Base-by-base conservation (phyloP, 1,140 invertebrate species). In the Nomia melanderi region DNA sequence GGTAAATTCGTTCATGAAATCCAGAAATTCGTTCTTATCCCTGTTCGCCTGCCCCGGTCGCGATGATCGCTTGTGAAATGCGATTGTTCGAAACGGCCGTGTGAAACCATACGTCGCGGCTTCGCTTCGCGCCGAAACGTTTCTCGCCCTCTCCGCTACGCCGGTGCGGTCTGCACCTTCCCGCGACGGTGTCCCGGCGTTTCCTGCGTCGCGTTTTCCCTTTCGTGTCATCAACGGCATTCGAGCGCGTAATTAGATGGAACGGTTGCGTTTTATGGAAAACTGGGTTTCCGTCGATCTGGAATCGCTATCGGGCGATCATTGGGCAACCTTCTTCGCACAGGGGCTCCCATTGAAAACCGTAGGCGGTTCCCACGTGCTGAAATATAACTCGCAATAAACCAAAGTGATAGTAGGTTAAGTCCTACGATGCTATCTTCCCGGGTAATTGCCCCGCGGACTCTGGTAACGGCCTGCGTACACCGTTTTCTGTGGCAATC, bases 351-450 rank as follows among this genome's bases (percentile, higher is more conserved):
- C 86, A 88, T 90, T 90, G 71, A 89, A 88, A 90, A 87, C 79
- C 56, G 74, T 85, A 86, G 84, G 82, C 77, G 82, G 81, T 91
- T 92, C 90, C 88, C 91, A 92, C 91, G 91, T 90, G 87, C 88
- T 90, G 88, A 91, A 91, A 91, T 87, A 86, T 90, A 91, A 89
- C 86, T 90, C 83, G 90, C 87, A 91, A 91, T 92, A 90, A 88
- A 88, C 88, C 86, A 88, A 90, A 90, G 90, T 90, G 90, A 91
- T 92, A 92, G 90, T 90, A 91, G 89, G 90, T 91, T 90, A 91
- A 91, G 79, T 91, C 88, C 84, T 87, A 82, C 84, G 91, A 92
- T 91, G 78, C 63, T 92, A 92, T 92, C 91, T 87, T 57, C 59
- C 41, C 76, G 63, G 75, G 77, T 90, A 90, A 90, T 91, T 90